These are phyloP conservation scores for Characodon lateralis DNA, from an alignment of 2,797 vertebrate genomes.

Conservation along the genomic window DNA sequence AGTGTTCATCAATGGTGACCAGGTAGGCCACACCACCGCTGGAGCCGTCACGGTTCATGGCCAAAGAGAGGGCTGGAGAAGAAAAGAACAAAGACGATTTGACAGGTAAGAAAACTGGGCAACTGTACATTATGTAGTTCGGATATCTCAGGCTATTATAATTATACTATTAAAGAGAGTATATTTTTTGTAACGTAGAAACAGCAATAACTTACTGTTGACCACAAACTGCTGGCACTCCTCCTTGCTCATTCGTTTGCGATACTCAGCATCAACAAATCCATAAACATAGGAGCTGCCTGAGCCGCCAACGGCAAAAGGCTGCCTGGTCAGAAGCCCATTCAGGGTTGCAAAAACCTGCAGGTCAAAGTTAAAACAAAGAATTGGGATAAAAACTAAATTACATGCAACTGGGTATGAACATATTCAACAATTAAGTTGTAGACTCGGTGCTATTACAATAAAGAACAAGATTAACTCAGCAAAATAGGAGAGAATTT, in stretches of 20 bases:
- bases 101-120: too few species aligned
- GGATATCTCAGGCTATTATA: too few species aligned
- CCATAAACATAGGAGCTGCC: conserved; percentile 88
- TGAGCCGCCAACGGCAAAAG: conserved; percentile 86
- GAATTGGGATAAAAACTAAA: too few species aligned
- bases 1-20: conserved; percentile 82
- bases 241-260: conserved; percentile 76
- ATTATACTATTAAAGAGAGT: too few species aligned
- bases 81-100: too few species aligned
- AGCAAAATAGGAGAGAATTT: too few species aligned
- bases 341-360: conserved; percentile 87
- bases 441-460: too few species aligned
- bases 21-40: conserved; percentile 88
- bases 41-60: conserved; percentile 87
- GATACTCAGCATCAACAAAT: conserved; percentile 86
- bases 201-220: conserved; percentile 81
- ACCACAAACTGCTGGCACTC: conserved; percentile 84
- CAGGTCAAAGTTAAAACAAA: conserved; percentile 9
- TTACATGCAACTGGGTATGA: too few species aligned
- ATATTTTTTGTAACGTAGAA: too few species aligned
- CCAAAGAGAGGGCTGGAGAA: conserved; percentile 83
- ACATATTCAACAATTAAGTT: too few species aligned
- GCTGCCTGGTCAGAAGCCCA: conserved; percentile 84
- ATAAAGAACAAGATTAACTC: too few species aligned
- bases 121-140: too few species aligned